A percentile compares a stretch with the other conserved stretches of the same genome.
Evolutionary conservation across 2,113 vertebrate species (phyloP).

Genomic region (Lota lota): DNA sequence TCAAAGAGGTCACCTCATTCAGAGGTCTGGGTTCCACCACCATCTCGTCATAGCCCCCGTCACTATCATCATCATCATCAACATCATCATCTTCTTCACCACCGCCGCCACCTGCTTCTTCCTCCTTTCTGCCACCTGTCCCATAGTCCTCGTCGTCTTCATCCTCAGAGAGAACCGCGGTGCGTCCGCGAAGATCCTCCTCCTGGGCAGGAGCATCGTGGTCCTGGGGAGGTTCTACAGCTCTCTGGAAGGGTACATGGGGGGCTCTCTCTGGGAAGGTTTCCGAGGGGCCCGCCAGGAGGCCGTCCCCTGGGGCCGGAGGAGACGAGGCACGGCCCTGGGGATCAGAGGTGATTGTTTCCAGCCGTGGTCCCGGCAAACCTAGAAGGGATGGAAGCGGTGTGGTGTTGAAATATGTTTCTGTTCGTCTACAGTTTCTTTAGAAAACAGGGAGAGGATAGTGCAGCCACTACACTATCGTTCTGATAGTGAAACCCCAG

Average conservation of each 20-base stretch:
- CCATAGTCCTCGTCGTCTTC: constrained; percentile 24
- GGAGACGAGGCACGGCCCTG: constrained; percentile 27
- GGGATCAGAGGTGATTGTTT: constrained; percentile 22
- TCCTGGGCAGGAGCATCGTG: constrained; percentile 21
- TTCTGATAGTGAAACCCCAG: too few relatives aligned
- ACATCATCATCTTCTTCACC: constrained; percentile 22
- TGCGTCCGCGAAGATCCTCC: neutral
- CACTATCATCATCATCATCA: constrained; percentile 23
- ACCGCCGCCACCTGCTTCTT: constrained; percentile 25
- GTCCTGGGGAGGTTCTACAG: constrained; percentile 11
- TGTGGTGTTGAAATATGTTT: neutral
- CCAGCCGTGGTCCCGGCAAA: constrained; percentile 31
- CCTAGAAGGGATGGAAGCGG: constrained; percentile 25
- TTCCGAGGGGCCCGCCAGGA: neutral
- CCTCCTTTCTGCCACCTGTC: constrained; percentile 1
- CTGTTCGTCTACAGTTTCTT: too few relatives aligned
- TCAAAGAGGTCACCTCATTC: constrained; percentile 85
- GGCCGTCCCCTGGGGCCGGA: constrained; percentile 7
- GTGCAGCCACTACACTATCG: too few relatives aligned
- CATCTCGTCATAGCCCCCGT: constrained; percentile 84
- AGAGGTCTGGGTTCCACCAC: constrained; percentile 82
- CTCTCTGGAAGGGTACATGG: constrained; percentile 21
- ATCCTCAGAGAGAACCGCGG: neutral
- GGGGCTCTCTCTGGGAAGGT: constrained; percentile 10
- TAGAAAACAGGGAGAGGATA: too few relatives aligned